phyloP scores from a whole-genome alignment of 2,113 vertebrate genomes.

The Ibidorhyncha struthersii region DNA sequence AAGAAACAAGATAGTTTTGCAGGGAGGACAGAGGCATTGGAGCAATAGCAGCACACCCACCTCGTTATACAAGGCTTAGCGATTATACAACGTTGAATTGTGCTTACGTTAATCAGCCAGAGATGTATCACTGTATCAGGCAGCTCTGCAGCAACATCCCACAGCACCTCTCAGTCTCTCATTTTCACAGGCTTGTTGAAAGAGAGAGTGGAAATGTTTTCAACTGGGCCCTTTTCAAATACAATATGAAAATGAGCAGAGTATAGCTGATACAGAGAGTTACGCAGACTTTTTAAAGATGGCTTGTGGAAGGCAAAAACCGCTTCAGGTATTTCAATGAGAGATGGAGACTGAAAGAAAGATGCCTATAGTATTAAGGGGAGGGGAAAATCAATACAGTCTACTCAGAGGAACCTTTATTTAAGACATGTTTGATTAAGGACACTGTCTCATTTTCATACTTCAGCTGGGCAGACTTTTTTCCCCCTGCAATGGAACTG shows the following conservation, averaged over 20 bases:
- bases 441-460: not conserved
- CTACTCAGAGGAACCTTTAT: not conserved
- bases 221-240: not conserved
- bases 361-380: not conserved
- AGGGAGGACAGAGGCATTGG: not conserved
- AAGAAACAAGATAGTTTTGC: not conserved
- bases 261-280: not conserved
- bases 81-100: not conserved
- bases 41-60: not conserved
- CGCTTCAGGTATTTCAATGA: not conserved
- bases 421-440: not conserved
- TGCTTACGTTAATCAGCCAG: not conserved
- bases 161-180: not conserved
- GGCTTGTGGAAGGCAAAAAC: not conserved
- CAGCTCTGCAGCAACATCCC: not conserved
- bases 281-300: not conserved
- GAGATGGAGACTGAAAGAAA: not conserved
- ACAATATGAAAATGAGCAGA: not conserved
- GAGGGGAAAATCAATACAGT: not conserved
- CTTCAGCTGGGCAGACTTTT: not conserved
- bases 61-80: not conserved
- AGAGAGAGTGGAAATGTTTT: not conserved
- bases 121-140: not conserved
- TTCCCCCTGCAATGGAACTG: not conserved
- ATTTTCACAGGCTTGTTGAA: not conserved